Conservation (phyloP, 2,797 vertebrate genomes). For the Cyprinella venusta region DNA sequence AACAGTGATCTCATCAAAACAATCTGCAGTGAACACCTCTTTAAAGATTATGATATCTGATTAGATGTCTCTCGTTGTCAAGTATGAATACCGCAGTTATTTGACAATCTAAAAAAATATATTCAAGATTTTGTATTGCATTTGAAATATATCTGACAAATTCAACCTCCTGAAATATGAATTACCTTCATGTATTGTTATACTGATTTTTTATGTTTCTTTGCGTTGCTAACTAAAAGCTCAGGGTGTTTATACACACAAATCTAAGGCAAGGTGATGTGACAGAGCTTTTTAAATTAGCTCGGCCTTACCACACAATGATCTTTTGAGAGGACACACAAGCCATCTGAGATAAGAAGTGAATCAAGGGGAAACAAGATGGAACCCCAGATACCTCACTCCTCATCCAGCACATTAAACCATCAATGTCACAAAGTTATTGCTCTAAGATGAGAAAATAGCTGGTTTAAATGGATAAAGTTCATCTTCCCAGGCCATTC, state of each 20-base stretch:
- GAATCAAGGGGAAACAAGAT: constrained; percentile 41
- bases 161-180: neutral
- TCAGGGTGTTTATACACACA: neutral
- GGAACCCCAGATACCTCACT: constrained; percentile 16
- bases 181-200: neutral
- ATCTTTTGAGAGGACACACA: constrained; percentile 42
- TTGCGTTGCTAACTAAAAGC: constrained; percentile 4
- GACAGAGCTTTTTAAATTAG: constrained; percentile 44
- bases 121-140: neutral
- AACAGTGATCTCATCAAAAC: constrained; percentile 43
- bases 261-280: neutral
- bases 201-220: neutral
- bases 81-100: neutral
- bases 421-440: neutral
- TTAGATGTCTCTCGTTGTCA: neutral
- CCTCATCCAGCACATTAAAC: constrained; percentile 10
- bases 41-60: constrained; percentile 9
- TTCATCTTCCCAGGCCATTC: neutral
- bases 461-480: constrained; percentile 13
- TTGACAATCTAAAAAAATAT: neutral
- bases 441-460: neutral
- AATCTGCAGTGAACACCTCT: constrained; percentile 21
- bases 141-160: neutral
- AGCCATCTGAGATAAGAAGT: constrained; percentile 35
- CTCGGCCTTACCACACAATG: constrained; percentile 14